Conservation (phyloP, 2,113 vertebrate genomes). For the Arizona elegans region DNA sequence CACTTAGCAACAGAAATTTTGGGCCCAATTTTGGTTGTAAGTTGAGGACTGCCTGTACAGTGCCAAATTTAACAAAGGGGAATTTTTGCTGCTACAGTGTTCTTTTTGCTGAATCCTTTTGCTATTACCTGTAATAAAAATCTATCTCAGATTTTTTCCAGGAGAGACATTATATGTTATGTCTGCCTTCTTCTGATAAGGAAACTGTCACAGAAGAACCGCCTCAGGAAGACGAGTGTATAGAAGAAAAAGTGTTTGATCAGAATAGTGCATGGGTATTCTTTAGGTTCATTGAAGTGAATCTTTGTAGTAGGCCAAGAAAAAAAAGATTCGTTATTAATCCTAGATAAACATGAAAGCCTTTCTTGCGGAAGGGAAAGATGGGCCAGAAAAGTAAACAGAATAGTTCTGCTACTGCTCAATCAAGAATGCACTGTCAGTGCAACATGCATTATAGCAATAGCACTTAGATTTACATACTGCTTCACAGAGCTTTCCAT, state of each 20-base stretch:
- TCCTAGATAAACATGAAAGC: background rate
- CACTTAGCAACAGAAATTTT: background rate
- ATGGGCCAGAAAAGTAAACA: background rate
- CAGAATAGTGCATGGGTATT: background rate
- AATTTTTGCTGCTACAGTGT: background rate
- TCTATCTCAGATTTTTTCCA: slow-evolving; percentile 4
- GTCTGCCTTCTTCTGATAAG: slow-evolving; percentile 25
- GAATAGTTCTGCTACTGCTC: background rate
- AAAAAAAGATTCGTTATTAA: background rate
- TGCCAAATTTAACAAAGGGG: background rate
- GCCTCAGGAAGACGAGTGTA: slow-evolving; percentile 2
- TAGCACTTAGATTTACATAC: background rate
- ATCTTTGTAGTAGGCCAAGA: background rate
- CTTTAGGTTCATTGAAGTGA: background rate
- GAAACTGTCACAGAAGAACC: slow-evolving; percentile 16
- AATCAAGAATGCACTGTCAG: background rate
- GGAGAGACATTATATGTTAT: slow-evolving; percentile 3
- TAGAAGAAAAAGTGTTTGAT: background rate
- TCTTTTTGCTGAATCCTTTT: background rate
- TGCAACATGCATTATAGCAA: background rate
- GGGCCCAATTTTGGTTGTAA: background rate
- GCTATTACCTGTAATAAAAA: slow-evolving; percentile 20
- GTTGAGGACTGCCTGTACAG: background rate
- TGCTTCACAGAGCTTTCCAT: background rate
- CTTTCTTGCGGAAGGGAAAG: background rate